Evolutionary conservation across 92 coral and sea anemone species (phyloP).

Genomic region (Porites divaricata): DNA sequence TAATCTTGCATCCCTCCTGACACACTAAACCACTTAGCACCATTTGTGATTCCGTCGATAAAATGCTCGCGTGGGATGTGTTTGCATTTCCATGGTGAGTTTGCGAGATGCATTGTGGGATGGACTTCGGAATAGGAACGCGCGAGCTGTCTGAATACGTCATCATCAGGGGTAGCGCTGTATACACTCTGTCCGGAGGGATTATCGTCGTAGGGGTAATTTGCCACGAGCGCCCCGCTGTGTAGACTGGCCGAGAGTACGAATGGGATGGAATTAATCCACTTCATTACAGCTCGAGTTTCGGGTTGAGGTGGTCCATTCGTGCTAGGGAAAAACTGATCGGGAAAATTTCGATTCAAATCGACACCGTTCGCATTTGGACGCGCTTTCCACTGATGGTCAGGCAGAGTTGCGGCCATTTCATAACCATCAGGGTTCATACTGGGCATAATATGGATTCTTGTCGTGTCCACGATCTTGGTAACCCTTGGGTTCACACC

Average conservation of each 20-base stretch:
- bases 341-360: conserved; percentile 96
- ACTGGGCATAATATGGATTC: conserved; percentile 94
- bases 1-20: conserved; percentile 99
- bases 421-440: conserved; percentile 98
- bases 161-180: conserved; percentile 99
- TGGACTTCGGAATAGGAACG: conserved; percentile 87
- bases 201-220: conserved; percentile 96
- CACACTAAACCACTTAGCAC: conserved; percentile 94
- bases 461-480: conserved; percentile 72
- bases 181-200: conserved; percentile 98
- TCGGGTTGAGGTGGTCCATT: conserved; percentile 95
- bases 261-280: conserved; percentile 88
- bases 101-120: conserved; percentile 98
- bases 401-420: conserved; percentile 60
- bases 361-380: conserved; percentile 91
- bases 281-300: conserved; percentile 82
- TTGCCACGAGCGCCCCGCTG: conserved; percentile 94
- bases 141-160: conserved; percentile 92
- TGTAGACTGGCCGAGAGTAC: conserved; percentile 94
- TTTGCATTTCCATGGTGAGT: conserved; percentile 95
- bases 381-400: conserved; percentile 9
- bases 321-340: conserved; percentile 95
- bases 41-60: conserved; percentile 97
- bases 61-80: conserved; percentile 92
- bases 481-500: conserved; percentile 69